Evolutionary conservation across 2,113 vertebrate species (phyloP), one percentile per base, ranked within the genome.

Genomic region (Climacteris rufus): DNA sequence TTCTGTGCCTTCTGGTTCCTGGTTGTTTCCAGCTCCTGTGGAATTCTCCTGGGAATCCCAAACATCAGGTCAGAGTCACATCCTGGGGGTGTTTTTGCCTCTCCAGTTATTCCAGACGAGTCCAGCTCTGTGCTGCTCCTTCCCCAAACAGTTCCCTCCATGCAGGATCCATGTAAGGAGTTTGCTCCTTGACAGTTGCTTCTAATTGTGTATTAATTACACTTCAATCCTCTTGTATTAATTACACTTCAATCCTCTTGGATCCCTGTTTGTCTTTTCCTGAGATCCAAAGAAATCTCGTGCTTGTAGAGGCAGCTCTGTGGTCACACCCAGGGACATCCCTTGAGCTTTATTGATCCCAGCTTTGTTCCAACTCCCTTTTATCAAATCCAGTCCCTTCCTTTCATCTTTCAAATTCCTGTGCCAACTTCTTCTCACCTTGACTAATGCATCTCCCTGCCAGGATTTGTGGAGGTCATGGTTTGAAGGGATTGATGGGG

Each of bases 51-150:
- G 57, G 20, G 31, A 76, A 24, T 28, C 11, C 50, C 1, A 1
- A 12, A 27, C 39, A 4, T 39, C 3, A 0, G 44, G 15, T 28
- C 23, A 7, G 11, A 50, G 24, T 54, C 0, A 0, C 9, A 5
- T 30, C 2, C 0, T 23, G 5, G 9, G n/a, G 52, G 28, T 23
- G 3, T 31, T 59, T 40, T 75, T 1, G 0, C 28, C 9, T 61
- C n/a, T 44, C 33, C 1, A 0, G 2, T 72, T 70, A 28, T 13
- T 20, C 52, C 68, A 28, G 49, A 45, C 53, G 35, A 68, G 5
- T 59, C 3, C 35, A 18, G 4, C 50, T 52, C 50, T 15, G 9
- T 52, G 50, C 64, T 45, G 63, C 7, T 45, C 22, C 22, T 37
- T 76, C 63, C 24, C 64, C 35, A 10, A 20, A n/a, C 27, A 22